A percentile compares a stretch with the other conserved stretches of the same genome.
Conservation (phyloP, 2,113 vertebrate species). For the Pterophyllum scalare region DNA sequence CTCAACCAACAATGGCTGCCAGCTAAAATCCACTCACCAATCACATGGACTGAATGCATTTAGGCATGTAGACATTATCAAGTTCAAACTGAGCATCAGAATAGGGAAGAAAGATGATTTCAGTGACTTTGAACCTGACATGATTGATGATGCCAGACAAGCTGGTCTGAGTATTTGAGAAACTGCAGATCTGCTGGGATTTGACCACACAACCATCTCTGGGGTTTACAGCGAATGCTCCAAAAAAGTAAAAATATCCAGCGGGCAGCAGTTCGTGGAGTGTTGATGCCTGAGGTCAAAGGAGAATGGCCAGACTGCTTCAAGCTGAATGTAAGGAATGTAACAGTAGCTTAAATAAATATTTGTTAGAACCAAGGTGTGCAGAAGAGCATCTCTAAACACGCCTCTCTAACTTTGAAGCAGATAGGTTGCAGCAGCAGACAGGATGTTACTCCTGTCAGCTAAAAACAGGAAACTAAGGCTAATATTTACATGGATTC, state of each 20-base stretch:
- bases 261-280: neutral
- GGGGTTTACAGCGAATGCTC: neutral
- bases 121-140: neutral
- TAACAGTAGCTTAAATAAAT: constrained; percentile 1
- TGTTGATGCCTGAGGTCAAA: neutral
- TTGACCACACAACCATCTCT: neutral
- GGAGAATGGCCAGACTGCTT: neutral
- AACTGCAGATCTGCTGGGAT: neutral
- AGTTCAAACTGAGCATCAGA: neutral
- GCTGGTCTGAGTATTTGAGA: neutral
- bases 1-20: neutral
- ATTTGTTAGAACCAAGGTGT: neutral
- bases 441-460: neutral
- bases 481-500: neutral
- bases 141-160: neutral
- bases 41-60: neutral
- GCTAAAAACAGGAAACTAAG: neutral
- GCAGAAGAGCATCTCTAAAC: neutral
- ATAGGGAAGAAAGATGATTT: no score
- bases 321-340: neutral
- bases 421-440: neutral
- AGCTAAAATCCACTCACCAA: neutral
- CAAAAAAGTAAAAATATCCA: neutral
- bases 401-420: neutral
- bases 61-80: neutral